phyloP scores from a whole-genome alignment of 2,888 invertebrate species.

The Nephrotoma appendiculata region DNA sequence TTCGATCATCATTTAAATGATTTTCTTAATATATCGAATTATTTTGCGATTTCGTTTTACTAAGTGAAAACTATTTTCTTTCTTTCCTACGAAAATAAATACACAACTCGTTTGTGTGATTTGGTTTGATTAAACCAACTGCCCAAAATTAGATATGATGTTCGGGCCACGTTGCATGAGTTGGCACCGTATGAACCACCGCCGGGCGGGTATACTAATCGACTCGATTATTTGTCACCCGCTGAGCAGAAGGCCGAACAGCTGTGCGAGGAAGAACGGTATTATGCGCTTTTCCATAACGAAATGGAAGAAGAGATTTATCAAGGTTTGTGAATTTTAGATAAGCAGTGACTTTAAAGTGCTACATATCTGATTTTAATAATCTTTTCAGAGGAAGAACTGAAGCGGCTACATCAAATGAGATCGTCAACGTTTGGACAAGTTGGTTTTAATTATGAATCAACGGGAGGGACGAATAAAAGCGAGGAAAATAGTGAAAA shows the following conservation, averaged over 20 bases:
- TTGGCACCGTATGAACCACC: conserved; percentile 65
- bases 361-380: background rate
- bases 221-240: conserved; percentile 46
- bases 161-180: conserved; percentile 82
- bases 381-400: conserved; percentile 65
- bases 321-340: conserved; percentile 49
- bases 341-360: background rate
- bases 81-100: background rate
- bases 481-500: conserved; percentile 31
- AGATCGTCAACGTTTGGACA: conserved; percentile 45
- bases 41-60: background rate
- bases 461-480: conserved; percentile 34
- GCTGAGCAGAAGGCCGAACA: conserved; percentile 73
- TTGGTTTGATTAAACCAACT: background rate
- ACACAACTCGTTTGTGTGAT: background rate
- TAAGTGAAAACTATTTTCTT: conserved; percentile 3
- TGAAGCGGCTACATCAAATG: conserved; percentile 71
- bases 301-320: conserved; percentile 80
- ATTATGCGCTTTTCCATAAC: conserved; percentile 73
- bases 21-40: background rate
- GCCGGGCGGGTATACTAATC: conserved; percentile 49
- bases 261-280: conserved; percentile 90
- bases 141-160: conserved; percentile 64
- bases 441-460: conserved; percentile 63
- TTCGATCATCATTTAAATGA: background rate